Evolutionary conservation across 2,797 vertebrate genomes (phyloP), one percentile per base, ranked within the genome.

Genomic region (Anabas testudineus): DNA sequence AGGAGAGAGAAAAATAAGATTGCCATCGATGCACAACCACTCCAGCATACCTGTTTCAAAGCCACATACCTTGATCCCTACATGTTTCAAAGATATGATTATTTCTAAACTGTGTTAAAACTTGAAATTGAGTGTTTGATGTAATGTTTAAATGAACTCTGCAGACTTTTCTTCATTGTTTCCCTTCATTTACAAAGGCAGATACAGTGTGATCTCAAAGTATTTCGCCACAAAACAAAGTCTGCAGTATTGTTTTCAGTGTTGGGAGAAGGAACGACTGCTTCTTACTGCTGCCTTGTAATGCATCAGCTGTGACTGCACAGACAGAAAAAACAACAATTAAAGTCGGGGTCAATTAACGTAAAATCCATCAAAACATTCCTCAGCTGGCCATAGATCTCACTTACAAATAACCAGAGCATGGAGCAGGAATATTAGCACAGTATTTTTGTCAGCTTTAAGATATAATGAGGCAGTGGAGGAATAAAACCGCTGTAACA

Each of bases 101-200:
- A 71, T 74, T 78, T 75, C 69, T 45, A 60, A 75, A 78, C 39
- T 70, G 58, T 71, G 72, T 62, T 7, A 9, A 52, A 63, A 65
- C 56, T 64, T 83, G 18, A 43, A 84, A 87, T 80, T 76, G 67
- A 81, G 28, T 60, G 71, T 86, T 86, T 79, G 78, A 86, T 85
- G 78, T 77, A 22, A 53, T 46, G 54, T 71, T 74, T 62, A 22
- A 30, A 74, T 82, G 28, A 78, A 80, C 77, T 78, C 24, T 32
- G 54, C 16, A 2, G 36, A 36, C 10, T 46, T 70, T 69, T 55
- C 36, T 64, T 66, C 46, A 70, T 81, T 72, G 60, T 82, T 56
- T 60, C 42, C 14, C 3, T 46, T 18, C 46, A 60, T 46, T 64
- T 48, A 28, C 43, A 4, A 26, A 74, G 19, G 51, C 46, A 41